Base-by-base conservation (phyloP, 2,113 vertebrate species). In the Tupaia chinensis region DNA sequence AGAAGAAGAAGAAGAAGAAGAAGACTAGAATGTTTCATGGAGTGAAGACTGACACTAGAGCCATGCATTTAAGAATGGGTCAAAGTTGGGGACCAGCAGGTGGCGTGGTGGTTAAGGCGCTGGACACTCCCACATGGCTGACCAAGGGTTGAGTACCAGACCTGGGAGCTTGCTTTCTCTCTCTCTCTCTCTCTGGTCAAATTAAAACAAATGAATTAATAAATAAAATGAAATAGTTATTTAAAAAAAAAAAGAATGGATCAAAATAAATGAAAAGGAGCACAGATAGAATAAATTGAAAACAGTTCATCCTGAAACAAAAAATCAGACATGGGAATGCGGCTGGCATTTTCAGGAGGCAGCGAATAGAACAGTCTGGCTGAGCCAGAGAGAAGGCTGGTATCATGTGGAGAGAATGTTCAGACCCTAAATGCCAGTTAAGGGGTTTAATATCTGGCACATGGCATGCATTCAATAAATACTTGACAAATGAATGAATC, bases 291-390 rank as follows among this genome's bases (percentile, higher is more conserved):
- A 54, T 63, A 7, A 27, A 88, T 89, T 79, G 56, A 73, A 80
- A 97, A 80, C 32, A 93, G 73, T 58, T 72, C 13, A 34, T 66
- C 80, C 60, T 80, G 54, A 96, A 93, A 95, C 87, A 93, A 91
- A 95, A 94, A 54, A 25, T 70, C 25, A 74, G 32, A 87, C 11
- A 3, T 9, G 60, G 29, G 63, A 80, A 78, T 44, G 27, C 1
- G 25, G 17, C 58, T 10, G 13, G 12, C 61, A 70, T 56, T 53
- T 29, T 74, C 23, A 77, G 79, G 58, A 80, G 20, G 74, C 1
- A 15, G 44, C 79, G 77, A 95, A 44, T 11, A 87, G 34, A 79
- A 13, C 34, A 72, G 29, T 44, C 58, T 69, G 81, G 74, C 91
- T 94, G 44, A 73, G 69, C 63, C 44, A 72, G 14, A 87, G 22